Conservation (phyloP, 2,797 vertebrate genomes). For the Clarias platycephalus region DNA sequence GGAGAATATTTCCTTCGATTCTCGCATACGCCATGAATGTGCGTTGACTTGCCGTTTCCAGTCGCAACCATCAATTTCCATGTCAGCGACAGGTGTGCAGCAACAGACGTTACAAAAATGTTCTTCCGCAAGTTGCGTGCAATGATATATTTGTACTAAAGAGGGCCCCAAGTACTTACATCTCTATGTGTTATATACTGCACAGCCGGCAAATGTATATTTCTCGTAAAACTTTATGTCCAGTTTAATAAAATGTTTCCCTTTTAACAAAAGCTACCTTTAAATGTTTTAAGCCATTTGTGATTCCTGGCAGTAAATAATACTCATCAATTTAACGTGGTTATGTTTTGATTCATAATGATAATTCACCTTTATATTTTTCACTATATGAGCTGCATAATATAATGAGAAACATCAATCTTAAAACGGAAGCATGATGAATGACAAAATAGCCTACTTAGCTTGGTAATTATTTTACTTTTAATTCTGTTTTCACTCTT, state of each 20-base stretch:
- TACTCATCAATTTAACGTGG: not conserved
- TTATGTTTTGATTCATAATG: not conserved
- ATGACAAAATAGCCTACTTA: not conserved
- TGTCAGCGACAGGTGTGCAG: conserved; percentile 5
- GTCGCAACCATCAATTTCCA: conserved; percentile 17
- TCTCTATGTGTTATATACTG: not conserved
- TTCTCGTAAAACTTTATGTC: not conserved
- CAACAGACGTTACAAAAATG: not conserved
- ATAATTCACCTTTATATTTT: not conserved
- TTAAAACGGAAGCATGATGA: not conserved
- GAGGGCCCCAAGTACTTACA: not conserved
- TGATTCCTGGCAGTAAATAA: not conserved
- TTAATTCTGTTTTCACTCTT: not conserved
- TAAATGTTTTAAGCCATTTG: too few relatives aligned
- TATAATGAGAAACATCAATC: not conserved
- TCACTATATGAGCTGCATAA: not conserved
- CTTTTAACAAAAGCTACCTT: too few relatives aligned
- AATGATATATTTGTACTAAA: not conserved
- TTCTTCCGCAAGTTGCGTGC: not conserved
- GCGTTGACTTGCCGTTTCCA: not conserved
- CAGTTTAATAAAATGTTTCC: too few relatives aligned
- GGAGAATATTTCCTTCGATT: not conserved
- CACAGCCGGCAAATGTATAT: not conserved
- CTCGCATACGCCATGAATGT: not conserved
- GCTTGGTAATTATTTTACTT: not conserved